Conservation (phyloP, 1,140 invertebrate genomes). For the Nixonia krombeini region DNA sequence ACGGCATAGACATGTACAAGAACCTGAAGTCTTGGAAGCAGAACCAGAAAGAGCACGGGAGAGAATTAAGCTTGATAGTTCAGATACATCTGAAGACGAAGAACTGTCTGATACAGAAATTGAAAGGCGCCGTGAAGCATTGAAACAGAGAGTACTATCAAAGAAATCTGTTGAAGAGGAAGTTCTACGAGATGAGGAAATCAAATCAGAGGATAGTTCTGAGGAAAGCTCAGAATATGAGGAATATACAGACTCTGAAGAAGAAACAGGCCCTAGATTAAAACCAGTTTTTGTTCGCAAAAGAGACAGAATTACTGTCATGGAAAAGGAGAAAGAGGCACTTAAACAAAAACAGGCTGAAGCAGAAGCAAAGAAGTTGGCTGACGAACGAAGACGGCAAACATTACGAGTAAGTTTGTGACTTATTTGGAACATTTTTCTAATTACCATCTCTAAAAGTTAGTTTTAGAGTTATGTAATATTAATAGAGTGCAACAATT, state of each 20-base stretch:
- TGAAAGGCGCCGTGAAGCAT: conserved; percentile 81
- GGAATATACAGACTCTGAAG: conserved; percentile 91
- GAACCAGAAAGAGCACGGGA: conserved; percentile 60
- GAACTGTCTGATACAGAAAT: conserved; percentile 87
- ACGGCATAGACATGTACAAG: conserved; percentile 77
- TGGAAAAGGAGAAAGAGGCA: conserved; percentile 93
- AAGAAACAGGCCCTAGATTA: conserved; percentile 88
- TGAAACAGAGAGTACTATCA: conserved; percentile 79
- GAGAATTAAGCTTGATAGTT: conserved; percentile 64
- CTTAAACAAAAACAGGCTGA: conserved; percentile 85
- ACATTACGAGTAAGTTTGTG: conserved; percentile 82
- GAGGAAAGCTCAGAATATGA: conserved; percentile 87
- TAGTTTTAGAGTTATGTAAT: no score
- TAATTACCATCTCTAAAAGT: conserved; percentile 6
- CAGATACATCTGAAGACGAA: conserved; percentile 77
- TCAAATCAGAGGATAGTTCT: conserved; percentile 83
- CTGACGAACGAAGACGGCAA: conserved; percentile 79
- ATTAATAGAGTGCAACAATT: no score
- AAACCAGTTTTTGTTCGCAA: conserved; percentile 98
- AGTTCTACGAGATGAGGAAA: conserved; percentile 77
- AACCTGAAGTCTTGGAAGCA: conserved; percentile 82
- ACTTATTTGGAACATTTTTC: not conserved
- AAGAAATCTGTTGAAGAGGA: conserved; percentile 79
- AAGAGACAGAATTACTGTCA: conserved; percentile 93
- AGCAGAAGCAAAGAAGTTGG: conserved; percentile 75